Conservation (phyloP, 1,140 invertebrate genomes). For the Drosophila mauritiana region DNA sequence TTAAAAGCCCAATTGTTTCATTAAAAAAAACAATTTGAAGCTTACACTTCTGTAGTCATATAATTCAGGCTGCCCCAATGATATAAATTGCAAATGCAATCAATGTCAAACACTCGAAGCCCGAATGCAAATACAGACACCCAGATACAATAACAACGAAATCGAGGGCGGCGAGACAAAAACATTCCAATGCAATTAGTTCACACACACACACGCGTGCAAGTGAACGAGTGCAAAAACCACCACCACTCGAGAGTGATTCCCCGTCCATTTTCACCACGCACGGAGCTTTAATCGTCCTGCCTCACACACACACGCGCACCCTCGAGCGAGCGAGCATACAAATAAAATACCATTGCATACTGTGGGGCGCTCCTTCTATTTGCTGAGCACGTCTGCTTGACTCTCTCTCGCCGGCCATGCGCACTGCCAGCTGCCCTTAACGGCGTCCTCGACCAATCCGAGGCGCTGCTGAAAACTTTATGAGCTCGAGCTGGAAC, state of each 20-base stretch:
- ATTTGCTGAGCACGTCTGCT: slow-evolving; percentile 71
- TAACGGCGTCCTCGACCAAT: slow-evolving; percentile 58
- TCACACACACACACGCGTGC: slow-evolving; percentile 12
- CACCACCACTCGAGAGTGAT: slow-evolving; percentile 64
- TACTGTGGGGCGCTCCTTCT: slow-evolving; percentile 55
- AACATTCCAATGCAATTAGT: slow-evolving; percentile 67
- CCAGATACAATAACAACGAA: slow-evolving; percentile 18
- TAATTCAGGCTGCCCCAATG: slow-evolving; percentile 34
- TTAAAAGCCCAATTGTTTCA: background rate
- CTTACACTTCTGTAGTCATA: background rate
- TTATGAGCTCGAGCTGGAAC: slow-evolving; percentile 44
- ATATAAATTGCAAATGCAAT: slow-evolving; percentile 50
- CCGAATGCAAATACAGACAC: slow-evolving; percentile 46
- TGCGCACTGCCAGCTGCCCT: slow-evolving; percentile 71
- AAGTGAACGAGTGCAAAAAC: slow-evolving; percentile 39
- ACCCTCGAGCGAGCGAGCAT: slow-evolving; percentile 30
- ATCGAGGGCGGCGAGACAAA: background rate
- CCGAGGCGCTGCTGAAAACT: slow-evolving; percentile 39
- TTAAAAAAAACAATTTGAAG: background rate
- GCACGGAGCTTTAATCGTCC: slow-evolving; percentile 68
- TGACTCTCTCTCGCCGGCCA: slow-evolving; percentile 54
- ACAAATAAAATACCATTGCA: slow-evolving; percentile 44
- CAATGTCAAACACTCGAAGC: slow-evolving; percentile 40
- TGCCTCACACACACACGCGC: slow-evolving; percentile 6
- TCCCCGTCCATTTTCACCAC: slow-evolving; percentile 71